Base-by-base conservation (phyloP, 2,888 invertebrate species). In the Ophion ellenae region DNA sequence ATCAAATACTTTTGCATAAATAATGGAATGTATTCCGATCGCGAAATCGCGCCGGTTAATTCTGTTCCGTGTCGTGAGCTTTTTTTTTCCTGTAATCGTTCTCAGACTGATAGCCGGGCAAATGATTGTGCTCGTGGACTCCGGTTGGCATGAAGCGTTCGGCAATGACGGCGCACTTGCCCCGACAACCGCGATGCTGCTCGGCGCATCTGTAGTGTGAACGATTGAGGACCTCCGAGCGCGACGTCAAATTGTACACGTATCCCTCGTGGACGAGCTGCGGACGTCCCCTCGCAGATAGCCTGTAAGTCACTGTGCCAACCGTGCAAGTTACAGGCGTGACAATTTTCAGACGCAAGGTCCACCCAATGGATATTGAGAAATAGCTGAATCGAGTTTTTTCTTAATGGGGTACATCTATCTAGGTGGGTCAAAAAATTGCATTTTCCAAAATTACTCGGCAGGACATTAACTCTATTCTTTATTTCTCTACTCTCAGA, bases 101-200 rank as follows among this genome's bases (percentile, higher is more conserved):
- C 70, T 92, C 92, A 0, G 92, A 91, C 69, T 91, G 90, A 85
- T 92, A 92, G 63, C 91, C 91, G 40, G 92, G 92, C 14, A 89
- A 88, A 88, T 92, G 92, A 88, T 92, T 92, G 75, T 92, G 92
- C 59, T 92, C 90, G 47, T 88, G 88, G n/a, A 92, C 92, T 24
- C 91, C 92, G 5, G 92, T 92, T 2, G 92, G 92, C 92, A 92
- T 92, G 66, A 92, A 92, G 53, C 90, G 89, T 66, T 92, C 92
- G 5, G 92, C 91, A 32, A 92, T 92, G 28, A 92, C 92, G 1
- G 92, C 92, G 69, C 92, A 92, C 87, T 92, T 92, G 75, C 92
- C 92, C 36, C 90, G 89, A 81, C 92, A 92, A 73, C 92, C 92
- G 47, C 92, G 91, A 88, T 92, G 92, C 63, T 92, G 92, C 69